Evolutionary conservation across 2,797 vertebrate species (phyloP).

Genomic region (Cygnus olor): DNA sequence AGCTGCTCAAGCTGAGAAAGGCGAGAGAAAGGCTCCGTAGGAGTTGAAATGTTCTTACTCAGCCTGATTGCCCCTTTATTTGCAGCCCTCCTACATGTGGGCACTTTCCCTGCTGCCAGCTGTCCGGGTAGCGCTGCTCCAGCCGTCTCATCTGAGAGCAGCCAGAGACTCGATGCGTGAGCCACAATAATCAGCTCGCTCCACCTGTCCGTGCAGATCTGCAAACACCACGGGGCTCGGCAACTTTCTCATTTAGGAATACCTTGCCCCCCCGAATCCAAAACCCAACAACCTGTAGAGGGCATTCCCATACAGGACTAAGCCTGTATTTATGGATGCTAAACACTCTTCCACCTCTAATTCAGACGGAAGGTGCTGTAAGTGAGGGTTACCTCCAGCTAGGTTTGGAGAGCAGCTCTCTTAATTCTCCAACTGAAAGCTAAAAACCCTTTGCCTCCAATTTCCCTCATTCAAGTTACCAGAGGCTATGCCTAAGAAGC

Average conservation of each 20-base stretch:
- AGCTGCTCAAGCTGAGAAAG: neutral
- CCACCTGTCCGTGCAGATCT: fast-evolving
- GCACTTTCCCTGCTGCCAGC: fast-evolving
- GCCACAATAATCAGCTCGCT: neutral
- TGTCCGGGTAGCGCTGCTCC: fast-evolving
- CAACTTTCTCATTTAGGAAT: neutral
- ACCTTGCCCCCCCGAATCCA: no score
- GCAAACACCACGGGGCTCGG: neutral
- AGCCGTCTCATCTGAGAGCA: fast-evolving
- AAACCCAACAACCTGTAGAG: neutral
- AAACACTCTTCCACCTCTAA: neutral
- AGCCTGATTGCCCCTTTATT: neutral
- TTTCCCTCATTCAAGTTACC: neutral
- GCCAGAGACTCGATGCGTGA: neutral
- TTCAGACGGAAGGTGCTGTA: fast-evolving
- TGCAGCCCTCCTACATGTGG: fast-evolving
- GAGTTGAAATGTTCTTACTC: neutral
- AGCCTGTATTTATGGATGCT: neutral
- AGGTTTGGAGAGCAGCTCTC: neutral
- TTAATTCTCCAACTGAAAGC: neutral
- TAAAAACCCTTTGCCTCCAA: neutral
- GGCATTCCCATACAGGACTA: neutral
- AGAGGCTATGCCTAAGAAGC: neutral
- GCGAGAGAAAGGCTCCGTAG: neutral
- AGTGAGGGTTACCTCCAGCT: neutral